Evolutionary conservation across 2,113 vertebrate species (phyloP).

Genomic region (Platichthys flesus): DNA sequence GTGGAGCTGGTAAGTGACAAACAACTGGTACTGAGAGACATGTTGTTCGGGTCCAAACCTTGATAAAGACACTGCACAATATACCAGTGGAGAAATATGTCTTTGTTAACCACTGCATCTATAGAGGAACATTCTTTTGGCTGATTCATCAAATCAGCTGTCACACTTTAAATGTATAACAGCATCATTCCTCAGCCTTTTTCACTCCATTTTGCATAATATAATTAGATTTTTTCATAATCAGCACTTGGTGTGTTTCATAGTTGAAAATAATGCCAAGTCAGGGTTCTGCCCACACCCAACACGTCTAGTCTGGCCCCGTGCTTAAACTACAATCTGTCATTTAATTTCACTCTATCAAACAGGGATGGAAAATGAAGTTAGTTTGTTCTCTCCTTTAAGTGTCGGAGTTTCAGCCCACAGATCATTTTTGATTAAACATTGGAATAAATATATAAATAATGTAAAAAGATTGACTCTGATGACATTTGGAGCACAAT

Average conservation of each 20-base stretch:
- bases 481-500: too few species aligned
- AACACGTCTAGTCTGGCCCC: constrained; percentile 20
- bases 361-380: neutral
- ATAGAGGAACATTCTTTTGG: constrained; percentile 11
- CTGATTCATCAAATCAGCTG: constrained; percentile 49
- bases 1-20: constrained; percentile 6
- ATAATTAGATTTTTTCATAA: constrained; percentile 62
- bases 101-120: constrained; percentile 8
- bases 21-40: neutral
- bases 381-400: neutral
- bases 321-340: constrained; percentile 20
- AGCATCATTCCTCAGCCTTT: constrained; percentile 54
- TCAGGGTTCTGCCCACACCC: constrained; percentile 37
- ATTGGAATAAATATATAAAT: too few species aligned
- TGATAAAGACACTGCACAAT: neutral
- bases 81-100: neutral
- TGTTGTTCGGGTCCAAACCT: too few species aligned
- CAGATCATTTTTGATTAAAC: neutral
- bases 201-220: constrained; percentile 59
- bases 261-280: constrained; percentile 39
- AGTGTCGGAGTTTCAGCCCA: neutral
- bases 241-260: constrained; percentile 52
- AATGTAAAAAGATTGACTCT: neutral
- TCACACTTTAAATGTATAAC: constrained; percentile 55
- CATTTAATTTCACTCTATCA: constrained; percentile 17